These are phyloP conservation scores for Jaculus jaculus DNA, from an alignment of 2,113 vertebrate genomes.

Conservation along the genomic window DNA sequence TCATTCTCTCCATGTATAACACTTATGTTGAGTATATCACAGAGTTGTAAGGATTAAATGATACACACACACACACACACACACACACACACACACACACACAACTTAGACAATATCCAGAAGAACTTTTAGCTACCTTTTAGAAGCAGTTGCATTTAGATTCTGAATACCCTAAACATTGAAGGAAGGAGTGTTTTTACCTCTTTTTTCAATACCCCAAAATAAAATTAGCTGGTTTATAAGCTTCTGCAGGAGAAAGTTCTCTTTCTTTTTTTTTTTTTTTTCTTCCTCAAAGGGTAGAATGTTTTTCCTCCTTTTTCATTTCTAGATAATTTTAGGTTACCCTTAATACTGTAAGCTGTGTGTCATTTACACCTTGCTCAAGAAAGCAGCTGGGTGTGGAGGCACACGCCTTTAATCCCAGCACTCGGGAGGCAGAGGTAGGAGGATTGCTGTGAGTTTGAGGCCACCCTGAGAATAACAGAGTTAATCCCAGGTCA, in stretches of 20 bases:
- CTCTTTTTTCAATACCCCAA: background rate
- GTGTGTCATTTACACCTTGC: no score
- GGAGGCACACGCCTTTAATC: no score
- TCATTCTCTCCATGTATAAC: background rate
- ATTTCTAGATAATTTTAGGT: conserved; percentile 12
- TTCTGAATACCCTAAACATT: background rate
- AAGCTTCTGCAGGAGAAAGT: background rate
- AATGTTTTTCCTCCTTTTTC: background rate
- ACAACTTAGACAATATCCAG: background rate
- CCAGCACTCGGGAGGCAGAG: no score
- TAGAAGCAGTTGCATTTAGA: background rate
- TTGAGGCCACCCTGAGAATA: no score
- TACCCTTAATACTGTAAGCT: background rate
- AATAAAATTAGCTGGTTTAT: conserved; percentile 10
- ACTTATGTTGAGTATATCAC: background rate
- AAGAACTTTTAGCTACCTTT: background rate
- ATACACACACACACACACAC: no score
- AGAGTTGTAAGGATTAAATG: background rate
- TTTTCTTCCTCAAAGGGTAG: background rate
- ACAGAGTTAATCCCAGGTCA: no score
- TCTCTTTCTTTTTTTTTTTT: background rate
- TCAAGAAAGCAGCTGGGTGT: background rate
- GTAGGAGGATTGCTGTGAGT: no score
- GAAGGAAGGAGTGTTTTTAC: background rate
- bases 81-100: no score